Conservation (phyloP, 2,113 vertebrate genomes). For the Halcyon malimbica region DNA sequence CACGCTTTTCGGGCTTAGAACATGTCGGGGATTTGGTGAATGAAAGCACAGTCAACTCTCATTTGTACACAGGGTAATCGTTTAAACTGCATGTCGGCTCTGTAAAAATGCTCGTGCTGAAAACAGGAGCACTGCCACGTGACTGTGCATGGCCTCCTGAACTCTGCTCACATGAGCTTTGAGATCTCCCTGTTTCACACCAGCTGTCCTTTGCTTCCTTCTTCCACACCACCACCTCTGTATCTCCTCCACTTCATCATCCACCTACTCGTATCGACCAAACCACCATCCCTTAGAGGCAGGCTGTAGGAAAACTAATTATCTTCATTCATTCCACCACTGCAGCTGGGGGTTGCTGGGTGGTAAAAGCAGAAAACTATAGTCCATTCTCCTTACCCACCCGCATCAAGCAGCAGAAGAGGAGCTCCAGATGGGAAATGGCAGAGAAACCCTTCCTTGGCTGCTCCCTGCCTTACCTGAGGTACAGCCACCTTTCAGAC, state of each 20-base stretch:
- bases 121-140: accelerated
- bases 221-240: not conserved
- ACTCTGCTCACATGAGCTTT: accelerated
- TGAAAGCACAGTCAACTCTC: not conserved
- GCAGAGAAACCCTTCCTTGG: not conserved
- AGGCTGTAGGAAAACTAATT: not conserved
- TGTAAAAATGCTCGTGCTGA: accelerated
- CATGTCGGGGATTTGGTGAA: accelerated
- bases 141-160: accelerated
- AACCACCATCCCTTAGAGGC: not conserved
- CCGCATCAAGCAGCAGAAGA: not conserved
- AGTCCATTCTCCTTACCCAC: not conserved
- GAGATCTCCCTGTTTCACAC: not conserved
- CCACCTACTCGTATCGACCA: accelerated
- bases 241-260: not conserved
- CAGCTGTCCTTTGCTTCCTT: not conserved
- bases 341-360: not conserved
- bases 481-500: not conserved
- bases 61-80: not conserved
- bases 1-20: not conserved
- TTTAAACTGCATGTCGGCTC: not conserved
- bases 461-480: not conserved
- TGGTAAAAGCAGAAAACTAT: not conserved
- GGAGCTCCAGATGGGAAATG: accelerated
- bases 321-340: not conserved